Conservation (phyloP, 2,888 invertebrate species). For the Cenopis cana region DNA sequence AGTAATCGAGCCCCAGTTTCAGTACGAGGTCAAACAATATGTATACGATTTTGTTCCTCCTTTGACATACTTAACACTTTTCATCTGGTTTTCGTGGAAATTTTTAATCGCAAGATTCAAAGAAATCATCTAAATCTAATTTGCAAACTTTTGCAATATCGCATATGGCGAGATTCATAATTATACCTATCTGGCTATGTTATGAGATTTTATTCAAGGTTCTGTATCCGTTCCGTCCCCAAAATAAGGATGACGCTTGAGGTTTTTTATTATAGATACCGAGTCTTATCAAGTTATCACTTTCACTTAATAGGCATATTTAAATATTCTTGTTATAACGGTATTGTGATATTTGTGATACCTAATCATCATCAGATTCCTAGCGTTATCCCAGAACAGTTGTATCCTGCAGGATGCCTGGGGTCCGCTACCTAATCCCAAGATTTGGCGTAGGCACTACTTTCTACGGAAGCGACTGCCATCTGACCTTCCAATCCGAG, state of each 20-base stretch:
- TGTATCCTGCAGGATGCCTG: too few relatives aligned
- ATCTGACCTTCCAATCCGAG: too few relatives aligned
- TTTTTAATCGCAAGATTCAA: slow-evolving; percentile 17
- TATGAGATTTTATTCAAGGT: slow-evolving; percentile 1
- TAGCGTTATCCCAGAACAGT: too few relatives aligned
- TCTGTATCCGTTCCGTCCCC: neutral
- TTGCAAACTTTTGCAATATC: slow-evolving; percentile 26
- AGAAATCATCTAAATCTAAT: neutral
- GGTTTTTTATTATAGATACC: too few relatives aligned
- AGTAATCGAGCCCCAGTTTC: slow-evolving; percentile 21
- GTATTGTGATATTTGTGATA: too few relatives aligned
- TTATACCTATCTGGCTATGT: too few relatives aligned
- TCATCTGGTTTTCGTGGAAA: neutral
- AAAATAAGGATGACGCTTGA: neutral
- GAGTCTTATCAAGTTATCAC: neutral
- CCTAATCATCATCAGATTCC: too few relatives aligned
- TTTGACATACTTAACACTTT: slow-evolving; percentile 1
- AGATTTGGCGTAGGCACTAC: too few relatives aligned
- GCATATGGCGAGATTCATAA: slow-evolving; percentile 5
- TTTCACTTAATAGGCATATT: neutral
- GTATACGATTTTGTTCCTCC: neutral
- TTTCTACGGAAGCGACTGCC: too few relatives aligned
- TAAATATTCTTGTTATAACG: neutral
- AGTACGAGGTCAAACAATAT: neutral
- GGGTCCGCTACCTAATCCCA: too few relatives aligned